Evolutionary conservation across 2,888 invertebrate genomes (phyloP).

Genomic region (Cheilosia pagana): DNA sequence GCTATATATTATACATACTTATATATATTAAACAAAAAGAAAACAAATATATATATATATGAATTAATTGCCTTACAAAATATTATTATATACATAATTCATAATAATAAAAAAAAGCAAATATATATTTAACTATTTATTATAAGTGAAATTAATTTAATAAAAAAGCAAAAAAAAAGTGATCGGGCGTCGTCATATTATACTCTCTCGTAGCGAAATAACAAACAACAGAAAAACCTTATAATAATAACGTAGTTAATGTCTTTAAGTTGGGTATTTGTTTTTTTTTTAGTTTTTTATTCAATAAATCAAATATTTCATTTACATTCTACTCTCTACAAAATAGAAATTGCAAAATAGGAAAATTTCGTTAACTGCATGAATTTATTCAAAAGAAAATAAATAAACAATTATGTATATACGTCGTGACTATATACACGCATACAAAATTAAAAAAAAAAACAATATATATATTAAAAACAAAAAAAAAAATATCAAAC

Average conservation of each 20-base stretch:
- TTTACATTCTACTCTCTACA: slow-evolving; percentile 64
- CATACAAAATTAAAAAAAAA: slow-evolving; percentile 52
- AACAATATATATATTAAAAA: slow-evolving; percentile 25
- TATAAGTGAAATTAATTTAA: slow-evolving; percentile 68
- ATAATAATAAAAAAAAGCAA: slow-evolving; percentile 55
- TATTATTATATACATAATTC: slow-evolving; percentile 76
- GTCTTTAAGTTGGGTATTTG: slow-evolving; percentile 41
- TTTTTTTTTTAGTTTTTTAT: slow-evolving; percentile 21
- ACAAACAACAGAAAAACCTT: slow-evolving; percentile 30
- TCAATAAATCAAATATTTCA: slow-evolving; percentile 51
- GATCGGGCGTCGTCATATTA: slow-evolving; percentile 72
- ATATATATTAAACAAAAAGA: slow-evolving; percentile 51
- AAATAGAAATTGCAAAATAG: slow-evolving; percentile 53
- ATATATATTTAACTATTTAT: slow-evolving; percentile 75
- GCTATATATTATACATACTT: slow-evolving; percentile 75
- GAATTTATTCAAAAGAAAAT: slow-evolving; percentile 66
- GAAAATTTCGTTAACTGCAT: slow-evolving; percentile 71
- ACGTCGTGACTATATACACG: slow-evolving; percentile 74
- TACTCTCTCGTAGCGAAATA: slow-evolving; percentile 69
- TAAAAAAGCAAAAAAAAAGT: slow-evolving; percentile 45
- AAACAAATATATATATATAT: slow-evolving; percentile 68
- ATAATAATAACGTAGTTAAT: slow-evolving; percentile 53
- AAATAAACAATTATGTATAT: slow-evolving; percentile 60
- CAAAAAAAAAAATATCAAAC: slow-evolving; percentile 61
- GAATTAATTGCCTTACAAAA: slow-evolving; percentile 75